Conservation (phyloP, 2,888 invertebrate genomes). For the Tanytarsus gracilentus region DNA sequence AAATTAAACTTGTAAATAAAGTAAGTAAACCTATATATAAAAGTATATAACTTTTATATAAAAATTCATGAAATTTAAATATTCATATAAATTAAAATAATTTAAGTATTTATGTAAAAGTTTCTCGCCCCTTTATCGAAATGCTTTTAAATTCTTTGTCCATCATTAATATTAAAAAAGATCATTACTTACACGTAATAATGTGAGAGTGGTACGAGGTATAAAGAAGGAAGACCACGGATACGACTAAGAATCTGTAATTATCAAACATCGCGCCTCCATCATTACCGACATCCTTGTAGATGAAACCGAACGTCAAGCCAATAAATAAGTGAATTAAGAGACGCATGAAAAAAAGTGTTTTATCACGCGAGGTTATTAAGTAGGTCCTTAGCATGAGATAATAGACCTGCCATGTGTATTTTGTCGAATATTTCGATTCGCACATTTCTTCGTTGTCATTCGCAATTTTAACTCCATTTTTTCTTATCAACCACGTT, state of each 20-base stretch:
- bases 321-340: constrained; percentile 73
- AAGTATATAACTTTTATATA: too few species aligned
- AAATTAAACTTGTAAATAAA: too few species aligned
- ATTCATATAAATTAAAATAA: too few species aligned
- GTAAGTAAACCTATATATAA: too few species aligned
- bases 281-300: constrained; percentile 78
- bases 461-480: background rate
- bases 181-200: constrained; percentile 69
- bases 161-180: background rate
- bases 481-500: background rate
- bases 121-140: background rate
- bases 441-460: background rate
- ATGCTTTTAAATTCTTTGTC: background rate
- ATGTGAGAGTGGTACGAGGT: constrained; percentile 86
- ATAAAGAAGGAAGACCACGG: constrained; percentile 88
- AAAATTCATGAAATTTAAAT: too few species aligned
- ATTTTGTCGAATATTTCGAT: background rate
- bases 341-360: constrained; percentile 67
- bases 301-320: constrained; percentile 70
- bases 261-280: constrained; percentile 75
- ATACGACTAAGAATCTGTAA: constrained; percentile 82
- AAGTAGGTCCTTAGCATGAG: constrained; percentile 55
- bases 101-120: too few species aligned
- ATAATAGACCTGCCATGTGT: background rate
- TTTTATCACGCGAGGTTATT: constrained; percentile 59